A percentile compares a stretch with the other conserved stretches of the same genome.
These are phyloP conservation scores for Rhizoglyphus robini DNA, from an alignment of 1,140 invertebrate species.

Conservation along the genomic window DNA sequence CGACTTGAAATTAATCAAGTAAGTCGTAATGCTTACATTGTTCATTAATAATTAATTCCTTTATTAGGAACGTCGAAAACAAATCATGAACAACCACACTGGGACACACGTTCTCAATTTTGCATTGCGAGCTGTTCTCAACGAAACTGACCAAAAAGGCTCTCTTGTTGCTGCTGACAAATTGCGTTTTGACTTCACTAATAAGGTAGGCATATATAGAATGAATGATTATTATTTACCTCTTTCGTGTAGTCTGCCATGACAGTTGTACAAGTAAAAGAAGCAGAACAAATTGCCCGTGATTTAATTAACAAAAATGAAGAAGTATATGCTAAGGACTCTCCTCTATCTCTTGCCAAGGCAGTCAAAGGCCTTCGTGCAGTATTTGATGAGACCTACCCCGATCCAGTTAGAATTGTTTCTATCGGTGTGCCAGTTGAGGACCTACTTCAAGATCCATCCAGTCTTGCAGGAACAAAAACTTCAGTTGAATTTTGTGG, in stretches of 20 bases:
- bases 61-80: conserved; percentile 49
- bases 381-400: conserved; percentile 98
- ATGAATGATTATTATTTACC: conserved; percentile 15
- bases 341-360: conserved; percentile 68
- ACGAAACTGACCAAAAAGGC: conserved; percentile 88
- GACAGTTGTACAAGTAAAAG: conserved; percentile 68
- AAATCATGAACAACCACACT: conserved; percentile 98
- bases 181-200: conserved; percentile 92
- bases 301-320: conserved; percentile 63
- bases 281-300: conserved; percentile 63
- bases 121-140: conserved; percentile 73
- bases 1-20: conserved; percentile 62
- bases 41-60: conserved; percentile 13
- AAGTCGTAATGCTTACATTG: neutral
- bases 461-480: conserved; percentile 52
- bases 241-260: conserved; percentile 49
- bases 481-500: conserved; percentile 99
- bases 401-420: conserved; percentile 93
- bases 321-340: conserved; percentile 76
- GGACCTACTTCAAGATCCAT: conserved; percentile 69
- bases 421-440: conserved; percentile 86
- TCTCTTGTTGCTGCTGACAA: conserved; percentile 96
- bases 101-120: conserved; percentile 95
- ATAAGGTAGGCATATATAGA: conserved; percentile 47
- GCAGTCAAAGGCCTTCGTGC: conserved; percentile 85